phyloP scores from a whole-genome alignment of 1,140 invertebrate genomes.

The Galleria mellonella region DNA sequence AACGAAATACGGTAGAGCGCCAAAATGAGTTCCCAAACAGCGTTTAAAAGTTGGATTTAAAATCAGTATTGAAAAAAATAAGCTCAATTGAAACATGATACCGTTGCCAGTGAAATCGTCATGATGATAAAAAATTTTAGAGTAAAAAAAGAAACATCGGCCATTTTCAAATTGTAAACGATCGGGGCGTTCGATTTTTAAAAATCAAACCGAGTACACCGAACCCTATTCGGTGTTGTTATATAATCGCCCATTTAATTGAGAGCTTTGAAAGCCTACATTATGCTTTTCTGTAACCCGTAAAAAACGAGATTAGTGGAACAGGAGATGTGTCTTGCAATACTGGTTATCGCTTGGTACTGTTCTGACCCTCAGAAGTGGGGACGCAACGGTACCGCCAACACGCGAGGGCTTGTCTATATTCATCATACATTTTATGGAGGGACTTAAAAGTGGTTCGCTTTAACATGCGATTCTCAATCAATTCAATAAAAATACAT shows the following conservation, averaged over 20 bases:
- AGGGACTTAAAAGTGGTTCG: conserved; percentile 50
- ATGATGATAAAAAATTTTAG: conserved; percentile 11
- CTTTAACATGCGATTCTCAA: conserved; percentile 50
- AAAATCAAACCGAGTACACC: conserved; percentile 63
- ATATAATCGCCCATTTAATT: conserved; percentile 34
- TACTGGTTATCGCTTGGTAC: conserved; percentile 16
- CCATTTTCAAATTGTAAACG: conserved; percentile 43
- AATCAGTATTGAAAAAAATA: conserved; percentile 15
- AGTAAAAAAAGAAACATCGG: conserved; percentile 21
- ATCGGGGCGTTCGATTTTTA: conserved; percentile 56
- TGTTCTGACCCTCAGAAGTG: conserved; percentile 41
- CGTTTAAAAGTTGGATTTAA: background rate
- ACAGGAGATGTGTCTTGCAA: conserved; percentile 28
- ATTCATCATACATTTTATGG: conserved; percentile 69
- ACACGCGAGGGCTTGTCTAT: conserved; percentile 57
- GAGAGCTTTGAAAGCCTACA: conserved; percentile 20
- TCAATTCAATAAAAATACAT: conserved; percentile 18
- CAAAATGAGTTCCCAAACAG: background rate
- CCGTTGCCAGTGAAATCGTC: conserved; percentile 13
- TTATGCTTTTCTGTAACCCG: conserved; percentile 9
- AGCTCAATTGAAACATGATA: conserved; percentile 25
- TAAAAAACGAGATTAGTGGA: conserved; percentile 5
- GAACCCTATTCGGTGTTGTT: conserved; percentile 48
- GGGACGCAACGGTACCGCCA: conserved; percentile 41
- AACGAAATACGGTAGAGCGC: background rate